These are phyloP conservation scores for Rhagophthalmus giganteus DNA, from an alignment of 2,888 invertebrate genomes.

Conservation along the genomic window DNA sequence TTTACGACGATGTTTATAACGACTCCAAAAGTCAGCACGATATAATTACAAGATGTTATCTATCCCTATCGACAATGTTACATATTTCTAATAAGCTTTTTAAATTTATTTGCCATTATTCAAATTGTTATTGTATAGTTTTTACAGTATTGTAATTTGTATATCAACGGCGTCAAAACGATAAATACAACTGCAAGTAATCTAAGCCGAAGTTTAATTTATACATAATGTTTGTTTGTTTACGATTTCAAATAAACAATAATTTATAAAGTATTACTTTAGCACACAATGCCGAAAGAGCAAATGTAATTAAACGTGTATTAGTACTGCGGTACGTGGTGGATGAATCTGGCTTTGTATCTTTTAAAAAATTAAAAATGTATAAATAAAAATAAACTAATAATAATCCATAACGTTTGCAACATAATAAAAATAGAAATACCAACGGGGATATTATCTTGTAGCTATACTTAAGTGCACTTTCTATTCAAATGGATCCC, in stretches of 20 bases:
- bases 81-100: not conserved
- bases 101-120: not conserved
- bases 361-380: no score
- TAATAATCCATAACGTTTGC: constrained; percentile 22
- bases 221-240: not conserved
- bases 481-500: constrained; percentile 31
- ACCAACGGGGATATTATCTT: constrained; percentile 25
- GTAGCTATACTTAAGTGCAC: constrained; percentile 27
- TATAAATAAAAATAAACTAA: constrained; percentile 11
- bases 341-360: no score
- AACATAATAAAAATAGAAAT: constrained; percentile 24
- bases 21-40: no score
- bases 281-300: not conserved
- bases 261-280: not conserved
- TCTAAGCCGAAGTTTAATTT: not conserved
- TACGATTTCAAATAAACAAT: not conserved
- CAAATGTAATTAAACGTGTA: not conserved
- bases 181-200: not conserved
- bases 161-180: no score
- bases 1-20: no score
- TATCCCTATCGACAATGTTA: not conserved
- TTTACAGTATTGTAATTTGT: not conserved
- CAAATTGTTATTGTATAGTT: not conserved
- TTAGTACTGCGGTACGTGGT: no score
- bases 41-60: no score